phyloP scores from a whole-genome alignment of 2,888 invertebrate genomes.

The Chrysolina americana region DNA sequence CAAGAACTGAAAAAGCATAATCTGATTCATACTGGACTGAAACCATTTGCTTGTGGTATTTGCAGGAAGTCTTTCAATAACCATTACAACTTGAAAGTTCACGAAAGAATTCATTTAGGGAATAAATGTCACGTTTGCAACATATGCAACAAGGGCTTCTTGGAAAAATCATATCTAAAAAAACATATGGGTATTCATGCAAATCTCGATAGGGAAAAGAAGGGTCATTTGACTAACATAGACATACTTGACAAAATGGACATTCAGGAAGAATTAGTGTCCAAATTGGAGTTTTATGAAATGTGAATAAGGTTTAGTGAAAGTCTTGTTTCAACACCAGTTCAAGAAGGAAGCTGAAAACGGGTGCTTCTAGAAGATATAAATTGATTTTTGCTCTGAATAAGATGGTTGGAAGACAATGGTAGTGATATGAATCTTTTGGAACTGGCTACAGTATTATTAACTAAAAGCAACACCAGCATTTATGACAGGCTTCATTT shows the following conservation, averaged over 20 bases:
- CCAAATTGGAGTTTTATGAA: slow-evolving; percentile 10
- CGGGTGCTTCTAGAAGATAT: too few species aligned
- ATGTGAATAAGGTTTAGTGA: background rate
- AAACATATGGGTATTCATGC: slow-evolving; percentile 58
- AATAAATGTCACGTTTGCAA: slow-evolving; percentile 60
- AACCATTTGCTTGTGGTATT: slow-evolving; percentile 61
- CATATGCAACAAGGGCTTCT: slow-evolving; percentile 61
- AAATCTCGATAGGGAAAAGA: background rate
- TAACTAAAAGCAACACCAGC: too few species aligned
- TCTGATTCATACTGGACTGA: slow-evolving; percentile 60
- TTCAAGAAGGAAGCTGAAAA: too few species aligned
- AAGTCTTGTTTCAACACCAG: too few species aligned
- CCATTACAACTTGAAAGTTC: slow-evolving; percentile 62
- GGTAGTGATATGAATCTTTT: too few species aligned
- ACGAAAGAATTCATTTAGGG: slow-evolving; percentile 63
- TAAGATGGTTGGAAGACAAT: too few species aligned
- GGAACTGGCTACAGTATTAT: too few species aligned
- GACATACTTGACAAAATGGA: background rate
- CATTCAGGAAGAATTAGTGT: background rate
- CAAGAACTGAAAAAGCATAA: slow-evolving; percentile 59
- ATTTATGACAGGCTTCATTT: too few species aligned
- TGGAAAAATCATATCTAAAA: slow-evolving; percentile 63
- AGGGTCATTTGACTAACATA: background rate
- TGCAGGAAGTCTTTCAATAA: slow-evolving; percentile 63
- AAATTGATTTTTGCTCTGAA: too few species aligned